Evolutionary conservation across 1,140 invertebrate species (phyloP).

Genomic region (Leptinotarsa undecemlineata): DNA sequence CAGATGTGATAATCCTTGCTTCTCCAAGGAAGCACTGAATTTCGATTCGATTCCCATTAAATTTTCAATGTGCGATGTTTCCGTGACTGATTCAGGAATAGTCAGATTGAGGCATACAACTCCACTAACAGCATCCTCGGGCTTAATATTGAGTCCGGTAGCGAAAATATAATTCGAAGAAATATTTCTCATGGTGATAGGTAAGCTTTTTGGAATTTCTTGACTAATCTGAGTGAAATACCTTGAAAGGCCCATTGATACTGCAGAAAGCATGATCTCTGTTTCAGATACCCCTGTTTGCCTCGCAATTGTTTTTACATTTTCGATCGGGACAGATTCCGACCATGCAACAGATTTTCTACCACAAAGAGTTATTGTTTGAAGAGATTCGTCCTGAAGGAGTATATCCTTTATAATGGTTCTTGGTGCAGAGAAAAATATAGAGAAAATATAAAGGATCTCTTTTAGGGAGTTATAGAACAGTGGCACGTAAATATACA

Average conservation of each 20-base stretch:
- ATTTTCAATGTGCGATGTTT: conserved; percentile 50
- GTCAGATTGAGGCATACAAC: conserved; percentile 58
- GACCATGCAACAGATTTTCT: conserved; percentile 80
- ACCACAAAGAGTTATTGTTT: conserved; percentile 73
- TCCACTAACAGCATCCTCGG: conserved; percentile 50
- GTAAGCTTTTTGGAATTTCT: conserved; percentile 54
- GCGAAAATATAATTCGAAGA: conserved; percentile 51
- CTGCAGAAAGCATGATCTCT: conserved; percentile 68
- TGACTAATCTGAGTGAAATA: conserved; percentile 64
- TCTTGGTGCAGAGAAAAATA: conserved; percentile 62
- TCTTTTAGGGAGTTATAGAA: conserved; percentile 62
- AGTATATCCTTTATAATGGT: conserved; percentile 66
- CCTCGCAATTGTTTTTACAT: conserved; percentile 60
- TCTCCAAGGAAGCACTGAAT: conserved; percentile 62
- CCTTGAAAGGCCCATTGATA: conserved; percentile 65
- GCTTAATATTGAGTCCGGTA: conserved; percentile 45
- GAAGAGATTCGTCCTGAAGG: conserved; percentile 59
- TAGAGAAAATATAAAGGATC: conserved; percentile 59
- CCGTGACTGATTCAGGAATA: conserved; percentile 53
- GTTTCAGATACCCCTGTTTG: conserved; percentile 67
- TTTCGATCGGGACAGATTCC: conserved; percentile 62
- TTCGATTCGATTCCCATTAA: conserved; percentile 61
- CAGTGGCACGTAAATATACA: conserved; percentile 64
- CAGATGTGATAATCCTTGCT: conserved; percentile 70
- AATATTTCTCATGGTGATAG: conserved; percentile 57